Percentiles rank a stretch among this genome's conserved stretches.
Conservation (phyloP, 2,888 invertebrate genomes). For the Cataglyphis livida region DNA sequence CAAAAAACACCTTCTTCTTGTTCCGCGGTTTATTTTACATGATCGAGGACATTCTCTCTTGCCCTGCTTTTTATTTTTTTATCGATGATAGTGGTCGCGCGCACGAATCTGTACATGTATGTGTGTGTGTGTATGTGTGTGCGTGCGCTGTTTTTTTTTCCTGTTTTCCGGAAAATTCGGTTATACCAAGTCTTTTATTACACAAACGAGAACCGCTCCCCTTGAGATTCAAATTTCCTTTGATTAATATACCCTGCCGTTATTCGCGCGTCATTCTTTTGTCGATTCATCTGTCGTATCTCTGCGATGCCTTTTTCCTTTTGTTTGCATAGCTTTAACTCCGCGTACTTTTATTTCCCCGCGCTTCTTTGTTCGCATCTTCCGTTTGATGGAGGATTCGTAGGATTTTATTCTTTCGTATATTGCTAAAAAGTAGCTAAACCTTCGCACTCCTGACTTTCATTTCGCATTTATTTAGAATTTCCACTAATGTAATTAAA, state of each 20-base stretch:
- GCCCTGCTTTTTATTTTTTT: slow-evolving; percentile 23
- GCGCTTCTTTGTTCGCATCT: background rate
- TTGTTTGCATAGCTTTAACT: slow-evolving; percentile 6
- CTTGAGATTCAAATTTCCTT: slow-evolving; percentile 22
- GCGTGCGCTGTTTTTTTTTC: background rate
- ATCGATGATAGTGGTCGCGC: background rate
- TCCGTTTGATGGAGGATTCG: background rate
- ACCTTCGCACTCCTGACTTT: background rate
- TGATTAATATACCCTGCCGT: background rate
- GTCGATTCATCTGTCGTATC: background rate
- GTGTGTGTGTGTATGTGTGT: background rate
- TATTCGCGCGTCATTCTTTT: background rate
- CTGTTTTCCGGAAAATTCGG: background rate
- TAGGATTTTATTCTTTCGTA: slow-evolving; percentile 10
- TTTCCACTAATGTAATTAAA: background rate
- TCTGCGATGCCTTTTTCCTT: background rate
- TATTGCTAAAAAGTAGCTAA: background rate
- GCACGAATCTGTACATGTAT: too few relatives aligned
- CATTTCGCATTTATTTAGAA: slow-evolving; percentile 7
- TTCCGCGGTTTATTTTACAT: slow-evolving; percentile 10
- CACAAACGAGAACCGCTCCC: slow-evolving; percentile 7
- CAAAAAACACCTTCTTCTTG: slow-evolving; percentile 10
- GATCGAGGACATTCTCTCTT: slow-evolving; percentile 21
- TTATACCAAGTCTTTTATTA: slow-evolving; percentile 29
- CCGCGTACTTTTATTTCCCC: slow-evolving; percentile 7